A percentile compares a stretch with the other conserved stretches of the same genome.
Conservation (phyloP, 2,113 vertebrate species). For the Cyphomyrus plagiostoma region DNA sequence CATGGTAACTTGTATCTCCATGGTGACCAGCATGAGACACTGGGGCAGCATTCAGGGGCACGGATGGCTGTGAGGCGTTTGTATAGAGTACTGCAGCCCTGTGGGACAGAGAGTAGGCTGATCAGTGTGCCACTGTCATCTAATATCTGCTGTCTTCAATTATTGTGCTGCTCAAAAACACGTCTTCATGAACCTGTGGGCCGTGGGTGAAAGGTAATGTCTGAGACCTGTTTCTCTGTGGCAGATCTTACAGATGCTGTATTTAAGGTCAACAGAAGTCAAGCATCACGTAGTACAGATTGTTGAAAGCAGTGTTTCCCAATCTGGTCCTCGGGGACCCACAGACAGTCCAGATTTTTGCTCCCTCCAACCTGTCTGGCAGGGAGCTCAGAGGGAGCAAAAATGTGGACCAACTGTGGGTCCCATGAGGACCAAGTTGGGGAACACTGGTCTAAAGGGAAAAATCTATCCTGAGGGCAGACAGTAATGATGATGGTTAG, state of each 20-base stretch:
- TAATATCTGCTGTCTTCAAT: neutral
- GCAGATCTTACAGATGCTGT: neutral
- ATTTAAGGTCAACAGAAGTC: neutral
- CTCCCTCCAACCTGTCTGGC: neutral
- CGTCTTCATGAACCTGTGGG: neutral
- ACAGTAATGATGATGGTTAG: neutral
- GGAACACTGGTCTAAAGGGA: neutral
- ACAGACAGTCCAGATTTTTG: neutral
- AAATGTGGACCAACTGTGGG: neutral
- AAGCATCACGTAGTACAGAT: neutral
- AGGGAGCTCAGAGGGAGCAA: neutral
- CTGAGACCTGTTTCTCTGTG: neutral
- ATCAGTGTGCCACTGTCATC: neutral
- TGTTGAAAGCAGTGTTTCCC: neutral
- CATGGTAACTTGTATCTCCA: neutral
- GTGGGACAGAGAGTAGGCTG: neutral
- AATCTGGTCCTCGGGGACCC: neutral
- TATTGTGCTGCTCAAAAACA: neutral
- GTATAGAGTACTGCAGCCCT: neutral
- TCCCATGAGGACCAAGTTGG: neutral
- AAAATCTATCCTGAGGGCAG: neutral
- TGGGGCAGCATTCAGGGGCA: neutral
- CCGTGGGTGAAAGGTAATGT: neutral
- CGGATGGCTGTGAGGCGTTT: neutral
- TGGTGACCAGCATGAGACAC: conserved; percentile 2